Percentiles rank a stretch among this genome's conserved stretches.
These are phyloP conservation scores for Siniperca chuatsi DNA, from an alignment of 2,113 vertebrate genomes.

Conservation along the genomic window DNA sequence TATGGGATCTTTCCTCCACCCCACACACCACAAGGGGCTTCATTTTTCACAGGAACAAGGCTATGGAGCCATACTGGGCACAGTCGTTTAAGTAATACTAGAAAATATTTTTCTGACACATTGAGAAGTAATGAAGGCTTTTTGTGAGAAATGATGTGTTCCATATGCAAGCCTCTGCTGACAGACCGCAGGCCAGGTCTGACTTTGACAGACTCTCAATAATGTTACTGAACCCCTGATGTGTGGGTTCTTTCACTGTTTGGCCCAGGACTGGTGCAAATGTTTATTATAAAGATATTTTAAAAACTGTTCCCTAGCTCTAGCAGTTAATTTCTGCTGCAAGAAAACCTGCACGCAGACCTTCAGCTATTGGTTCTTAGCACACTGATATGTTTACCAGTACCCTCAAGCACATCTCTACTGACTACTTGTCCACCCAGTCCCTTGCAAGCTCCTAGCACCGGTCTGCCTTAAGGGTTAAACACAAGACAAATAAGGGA, in stretches of 20 bases:
- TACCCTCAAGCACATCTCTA: not conserved
- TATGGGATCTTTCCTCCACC: not conserved
- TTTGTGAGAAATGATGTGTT: not conserved
- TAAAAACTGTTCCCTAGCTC: not conserved
- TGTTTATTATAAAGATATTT: not conserved
- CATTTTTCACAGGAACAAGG: not conserved
- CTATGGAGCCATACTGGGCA: not conserved
- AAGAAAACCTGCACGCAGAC: not conserved
- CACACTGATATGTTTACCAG: not conserved
- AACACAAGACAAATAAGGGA: not conserved
- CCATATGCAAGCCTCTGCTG: not conserved
- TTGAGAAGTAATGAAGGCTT: not conserved
- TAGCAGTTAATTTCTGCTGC: not conserved
- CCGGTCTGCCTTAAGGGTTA: constrained; percentile 25
- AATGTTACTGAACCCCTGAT: not conserved
- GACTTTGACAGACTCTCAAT: not conserved
- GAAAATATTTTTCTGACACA: not conserved
- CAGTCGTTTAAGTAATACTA: not conserved
- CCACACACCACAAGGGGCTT: not conserved
- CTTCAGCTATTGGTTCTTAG: not conserved
- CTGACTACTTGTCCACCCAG: constrained; percentile 9
- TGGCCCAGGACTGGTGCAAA: not conserved
- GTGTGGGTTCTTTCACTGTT: not conserved
- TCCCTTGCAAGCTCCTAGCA: not conserved
- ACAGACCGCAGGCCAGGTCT: not conserved